A percentile compares a stretch with the other conserved stretches of the same genome.
These are phyloP conservation scores for Hipposideros larvatus DNA, from an alignment of 2,797 vertebrate genomes.

Conservation along the genomic window DNA sequence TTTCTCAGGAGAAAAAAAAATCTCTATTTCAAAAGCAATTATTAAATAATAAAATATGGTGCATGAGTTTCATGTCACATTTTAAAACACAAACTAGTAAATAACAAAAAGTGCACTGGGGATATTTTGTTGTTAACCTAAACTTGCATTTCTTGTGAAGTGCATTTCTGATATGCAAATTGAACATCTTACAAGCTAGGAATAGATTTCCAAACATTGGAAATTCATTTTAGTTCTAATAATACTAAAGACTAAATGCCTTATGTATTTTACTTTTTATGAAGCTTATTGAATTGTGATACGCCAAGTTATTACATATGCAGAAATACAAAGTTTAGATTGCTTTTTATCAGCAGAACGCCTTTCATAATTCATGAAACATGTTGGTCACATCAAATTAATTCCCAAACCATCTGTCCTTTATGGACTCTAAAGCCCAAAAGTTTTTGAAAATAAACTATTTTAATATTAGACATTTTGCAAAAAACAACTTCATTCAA, in stretches of 20 bases:
- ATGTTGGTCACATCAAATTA: background rate
- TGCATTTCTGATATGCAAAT: background rate
- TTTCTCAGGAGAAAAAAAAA: background rate
- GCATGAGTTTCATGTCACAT: background rate
- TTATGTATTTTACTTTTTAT: constrained; percentile 46
- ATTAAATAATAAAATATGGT: background rate
- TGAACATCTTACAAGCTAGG: background rate
- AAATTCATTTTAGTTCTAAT: constrained; percentile 9
- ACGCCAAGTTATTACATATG: constrained; percentile 8
- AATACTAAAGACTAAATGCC: constrained; percentile 17
- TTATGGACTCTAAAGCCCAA: background rate
- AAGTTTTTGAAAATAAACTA: background rate
- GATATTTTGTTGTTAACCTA: background rate
- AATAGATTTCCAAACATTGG: background rate
- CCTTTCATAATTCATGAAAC: constrained; percentile 48
- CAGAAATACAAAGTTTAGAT: constrained; percentile 24
- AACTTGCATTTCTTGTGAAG: background rate
- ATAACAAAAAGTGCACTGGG: background rate
- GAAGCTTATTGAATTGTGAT: constrained; percentile 10
- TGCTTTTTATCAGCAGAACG: constrained; percentile 56
- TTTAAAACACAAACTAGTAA: constrained; percentile 30
- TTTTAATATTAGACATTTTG: background rate
- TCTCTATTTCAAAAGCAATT: background rate
- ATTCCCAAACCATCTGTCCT: background rate
- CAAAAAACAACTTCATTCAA: background rate